Evolutionary conservation across 2,797 vertebrate genomes (phyloP).

Genomic region (Falco novaeseelandiae): DNA sequence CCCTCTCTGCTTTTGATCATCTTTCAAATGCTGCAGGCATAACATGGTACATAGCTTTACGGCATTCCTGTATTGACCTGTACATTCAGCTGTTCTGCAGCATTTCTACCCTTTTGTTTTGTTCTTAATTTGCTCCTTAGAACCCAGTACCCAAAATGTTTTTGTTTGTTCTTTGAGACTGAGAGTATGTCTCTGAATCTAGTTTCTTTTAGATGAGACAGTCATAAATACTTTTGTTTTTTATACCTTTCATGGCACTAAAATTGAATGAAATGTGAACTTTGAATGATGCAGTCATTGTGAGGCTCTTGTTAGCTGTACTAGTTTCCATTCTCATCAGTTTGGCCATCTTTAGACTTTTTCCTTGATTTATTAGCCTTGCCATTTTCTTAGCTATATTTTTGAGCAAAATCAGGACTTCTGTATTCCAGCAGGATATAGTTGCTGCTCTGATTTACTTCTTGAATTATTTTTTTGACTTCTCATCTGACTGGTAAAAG

Average conservation of each 20-base stretch:
- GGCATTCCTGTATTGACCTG: rapidly evolving
- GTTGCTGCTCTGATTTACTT: neutral
- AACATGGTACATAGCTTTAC: neutral
- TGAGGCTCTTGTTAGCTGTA: neutral
- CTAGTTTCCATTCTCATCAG: neutral
- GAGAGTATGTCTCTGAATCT: neutral
- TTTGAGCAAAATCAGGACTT: neutral
- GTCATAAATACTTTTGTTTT: neutral
- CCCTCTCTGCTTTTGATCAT: neutral
- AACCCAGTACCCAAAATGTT: neutral
- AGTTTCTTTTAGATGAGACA: neutral
- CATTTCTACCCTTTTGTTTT: neutral
- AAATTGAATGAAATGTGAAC: slow-evolving; percentile 24
- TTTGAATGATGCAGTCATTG: neutral
- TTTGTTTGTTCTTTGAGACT: neutral
- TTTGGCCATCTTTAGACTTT: neutral
- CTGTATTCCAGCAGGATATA: neutral
- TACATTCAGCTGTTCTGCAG: neutral
- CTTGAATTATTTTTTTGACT: neutral
- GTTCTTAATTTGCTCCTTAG: neutral
- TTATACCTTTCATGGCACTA: neutral
- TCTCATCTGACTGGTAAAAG: neutral
- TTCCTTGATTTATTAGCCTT: neutral
- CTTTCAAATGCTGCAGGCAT: neutral
- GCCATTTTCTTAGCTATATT: neutral